phyloP scores from a whole-genome alignment of 2,113 vertebrate species.

The Rostratula benghalensis region DNA sequence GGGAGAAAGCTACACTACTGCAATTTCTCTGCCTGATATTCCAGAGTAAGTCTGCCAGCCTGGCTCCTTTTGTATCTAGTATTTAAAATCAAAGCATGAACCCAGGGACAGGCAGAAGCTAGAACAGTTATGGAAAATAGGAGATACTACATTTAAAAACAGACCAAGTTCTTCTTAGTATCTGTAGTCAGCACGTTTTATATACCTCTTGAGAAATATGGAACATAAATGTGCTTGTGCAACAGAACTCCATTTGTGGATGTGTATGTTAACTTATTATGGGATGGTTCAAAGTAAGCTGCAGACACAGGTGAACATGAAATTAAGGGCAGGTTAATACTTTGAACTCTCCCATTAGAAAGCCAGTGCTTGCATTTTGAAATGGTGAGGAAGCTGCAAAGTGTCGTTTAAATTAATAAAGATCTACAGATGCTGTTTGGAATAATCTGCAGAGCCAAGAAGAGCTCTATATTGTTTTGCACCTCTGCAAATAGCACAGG shows the following conservation, averaged over 20 bases:
- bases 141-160: background rate
- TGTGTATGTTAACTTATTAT: background rate
- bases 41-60: background rate
- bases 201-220: background rate
- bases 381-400: background rate
- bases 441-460: background rate
- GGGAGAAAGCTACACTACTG: background rate
- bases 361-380: background rate
- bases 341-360: slow-evolving; percentile 17
- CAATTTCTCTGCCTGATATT: background rate
- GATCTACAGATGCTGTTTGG: background rate
- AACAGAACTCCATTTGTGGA: background rate
- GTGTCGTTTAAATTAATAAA: background rate
- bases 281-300: slow-evolving; percentile 30
- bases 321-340: background rate
- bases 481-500: background rate
- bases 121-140: background rate
- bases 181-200: background rate
- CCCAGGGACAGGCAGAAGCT: background rate
- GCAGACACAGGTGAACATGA: slow-evolving; percentile 19
- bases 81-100: background rate
- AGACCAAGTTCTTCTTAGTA: background rate
- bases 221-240: background rate
- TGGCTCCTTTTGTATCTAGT: background rate
- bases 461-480: background rate